Percentiles rank a stretch among this genome's conserved stretches.
Conservation (phyloP, 2,888 invertebrate species). For the Drosophila siamana region DNA sequence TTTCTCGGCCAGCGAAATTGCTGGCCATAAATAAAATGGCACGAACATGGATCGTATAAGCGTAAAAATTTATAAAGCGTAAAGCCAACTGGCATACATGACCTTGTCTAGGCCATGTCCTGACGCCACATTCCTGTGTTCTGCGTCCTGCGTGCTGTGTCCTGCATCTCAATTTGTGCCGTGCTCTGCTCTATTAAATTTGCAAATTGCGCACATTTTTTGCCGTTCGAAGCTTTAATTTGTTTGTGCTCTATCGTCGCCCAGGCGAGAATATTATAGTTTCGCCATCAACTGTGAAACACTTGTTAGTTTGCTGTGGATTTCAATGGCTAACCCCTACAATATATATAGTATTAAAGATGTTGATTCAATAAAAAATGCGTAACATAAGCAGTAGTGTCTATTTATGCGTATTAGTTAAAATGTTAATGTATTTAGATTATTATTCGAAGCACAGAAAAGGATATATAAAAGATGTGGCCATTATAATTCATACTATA, state of each 20-base stretch:
- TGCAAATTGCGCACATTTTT: conserved; percentile 37
- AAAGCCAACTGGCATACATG: conserved; percentile 27
- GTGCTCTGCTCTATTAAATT: conserved; percentile 60
- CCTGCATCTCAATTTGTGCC: conserved; percentile 18
- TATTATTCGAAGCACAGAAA: too few species aligned
- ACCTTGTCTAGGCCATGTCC: conserved; percentile 31
- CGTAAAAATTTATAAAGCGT: conserved; percentile 50
- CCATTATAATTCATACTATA: too few species aligned
- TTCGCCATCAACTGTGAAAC: background rate
- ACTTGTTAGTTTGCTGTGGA: too few species aligned
- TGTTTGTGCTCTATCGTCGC: conserved; percentile 19
- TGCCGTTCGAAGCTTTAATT: conserved; percentile 22
- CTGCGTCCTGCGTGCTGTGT: conserved; percentile 7
- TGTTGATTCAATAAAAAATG: too few species aligned
- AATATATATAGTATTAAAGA: background rate
- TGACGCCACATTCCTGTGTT: conserved; percentile 1
- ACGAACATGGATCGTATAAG: conserved; percentile 10
- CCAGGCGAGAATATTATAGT: background rate
- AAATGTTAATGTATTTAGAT: too few species aligned
- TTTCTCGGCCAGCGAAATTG: conserved; percentile 9
- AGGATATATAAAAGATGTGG: too few species aligned
- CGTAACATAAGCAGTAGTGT: too few species aligned
- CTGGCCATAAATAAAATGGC: conserved; percentile 31
- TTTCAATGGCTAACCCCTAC: background rate
- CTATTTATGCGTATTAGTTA: too few species aligned